Percentiles rank a stretch among this genome's conserved stretches.
These are phyloP conservation scores for Pedetes capensis DNA, from an alignment of 2,113 vertebrate genomes.

Conservation along the genomic window DNA sequence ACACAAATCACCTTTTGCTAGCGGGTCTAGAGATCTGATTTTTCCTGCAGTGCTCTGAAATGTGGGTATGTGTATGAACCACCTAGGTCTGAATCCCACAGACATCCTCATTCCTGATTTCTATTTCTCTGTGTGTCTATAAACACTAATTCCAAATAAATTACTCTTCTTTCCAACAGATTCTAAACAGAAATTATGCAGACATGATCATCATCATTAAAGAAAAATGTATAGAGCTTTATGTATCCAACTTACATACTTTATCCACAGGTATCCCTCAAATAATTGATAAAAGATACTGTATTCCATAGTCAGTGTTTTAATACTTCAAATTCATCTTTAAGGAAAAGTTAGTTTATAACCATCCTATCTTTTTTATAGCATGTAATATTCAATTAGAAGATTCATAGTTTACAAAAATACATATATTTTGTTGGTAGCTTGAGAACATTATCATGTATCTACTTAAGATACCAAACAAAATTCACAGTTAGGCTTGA, in stretches of 20 bases:
- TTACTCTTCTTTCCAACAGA: not conserved
- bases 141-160: not conserved
- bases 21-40: not conserved
- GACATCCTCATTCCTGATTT: not conserved
- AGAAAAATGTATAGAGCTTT: not conserved
- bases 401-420: not conserved
- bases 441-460: not conserved
- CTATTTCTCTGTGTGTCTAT: not conserved
- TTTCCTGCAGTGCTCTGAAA: not conserved
- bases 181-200: slow-evolving; percentile 5
- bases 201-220: not conserved
- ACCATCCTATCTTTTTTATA: not conserved
- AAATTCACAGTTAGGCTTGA: not conserved
- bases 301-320: not conserved
- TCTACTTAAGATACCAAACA: not conserved
- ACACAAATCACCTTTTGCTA: not conserved
- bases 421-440: not conserved
- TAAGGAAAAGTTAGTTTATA: not conserved
- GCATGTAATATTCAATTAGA: not conserved
- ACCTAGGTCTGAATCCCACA: not conserved
- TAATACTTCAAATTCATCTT: not conserved
- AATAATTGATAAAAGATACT: not conserved
- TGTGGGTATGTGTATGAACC: not conserved
- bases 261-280: not conserved
- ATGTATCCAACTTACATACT: not conserved